Evolutionary conservation across 37 sponge, comb jelly and placozoan species (phyloP).

Genomic region (Beroe forskalii): DNA sequence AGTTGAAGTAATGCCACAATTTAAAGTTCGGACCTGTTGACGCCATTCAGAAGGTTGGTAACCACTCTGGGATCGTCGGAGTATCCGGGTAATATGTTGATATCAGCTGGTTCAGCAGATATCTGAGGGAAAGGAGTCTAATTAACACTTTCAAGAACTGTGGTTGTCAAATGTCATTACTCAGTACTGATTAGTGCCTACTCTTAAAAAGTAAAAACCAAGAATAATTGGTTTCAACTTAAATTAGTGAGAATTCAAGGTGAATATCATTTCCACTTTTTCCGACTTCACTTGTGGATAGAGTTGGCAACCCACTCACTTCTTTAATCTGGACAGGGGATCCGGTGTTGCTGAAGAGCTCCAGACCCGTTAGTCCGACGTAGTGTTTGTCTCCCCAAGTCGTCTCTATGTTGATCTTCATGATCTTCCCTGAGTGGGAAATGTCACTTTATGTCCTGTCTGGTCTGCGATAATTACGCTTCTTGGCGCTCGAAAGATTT

Average conservation of each 20-base stretch:
- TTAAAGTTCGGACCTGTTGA: not conserved
- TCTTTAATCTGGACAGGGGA: constrained; percentile 67
- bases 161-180: no score
- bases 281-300: no score
- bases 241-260: no score
- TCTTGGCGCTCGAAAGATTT: not conserved
- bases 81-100: constrained; percentile 87
- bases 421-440: constrained; percentile 70
- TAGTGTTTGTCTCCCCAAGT: constrained; percentile 98
- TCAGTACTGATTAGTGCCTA: no score
- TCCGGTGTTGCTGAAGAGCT: constrained; percentile 82
- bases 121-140: constrained; percentile 80
- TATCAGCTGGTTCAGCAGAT: constrained; percentile 89
- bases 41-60: constrained; percentile 86
- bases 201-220: not conserved
- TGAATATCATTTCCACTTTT: no score
- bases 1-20: not conserved
- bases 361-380: constrained; percentile 92
- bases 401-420: constrained; percentile 74
- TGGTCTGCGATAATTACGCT: not conserved
- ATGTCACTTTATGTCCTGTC: not conserved
- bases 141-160: no score
- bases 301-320: no score
- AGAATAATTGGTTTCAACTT: no score
- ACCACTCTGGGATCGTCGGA: constrained; percentile 86